A percentile compares a stretch with the other conserved stretches of the same genome.
Evolutionary conservation across 2,113 vertebrate genomes (phyloP).

Genomic region (Ciconia stormi): DNA sequence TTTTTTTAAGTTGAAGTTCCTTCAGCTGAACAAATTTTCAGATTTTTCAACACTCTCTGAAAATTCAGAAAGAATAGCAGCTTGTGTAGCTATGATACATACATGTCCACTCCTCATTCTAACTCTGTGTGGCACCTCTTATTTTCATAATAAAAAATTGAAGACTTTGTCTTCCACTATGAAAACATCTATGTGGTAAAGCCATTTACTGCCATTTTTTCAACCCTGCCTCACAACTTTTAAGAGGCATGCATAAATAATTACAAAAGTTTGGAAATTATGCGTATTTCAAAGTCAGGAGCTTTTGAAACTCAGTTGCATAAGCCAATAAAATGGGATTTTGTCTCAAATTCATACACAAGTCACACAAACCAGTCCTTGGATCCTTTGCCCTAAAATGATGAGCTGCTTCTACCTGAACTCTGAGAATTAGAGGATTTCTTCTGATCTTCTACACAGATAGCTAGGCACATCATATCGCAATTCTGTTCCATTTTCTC

Average conservation of each 20-base stretch:
- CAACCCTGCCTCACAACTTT: neutral
- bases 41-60: neutral
- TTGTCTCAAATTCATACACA: neutral
- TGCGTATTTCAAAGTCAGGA: neutral
- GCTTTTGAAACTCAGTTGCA: neutral
- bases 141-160: neutral
- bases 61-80: neutral
- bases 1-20: neutral
- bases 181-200: neutral
- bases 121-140: neutral
- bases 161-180: neutral
- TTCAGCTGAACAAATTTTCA: neutral
- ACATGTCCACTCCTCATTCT: neutral
- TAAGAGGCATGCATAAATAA: neutral
- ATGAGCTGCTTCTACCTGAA: neutral
- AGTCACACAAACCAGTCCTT: neutral
- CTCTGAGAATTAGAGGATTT: neutral
- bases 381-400: neutral
- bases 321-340: neutral
- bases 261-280: neutral
- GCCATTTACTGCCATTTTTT: neutral
- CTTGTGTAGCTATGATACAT: neutral
- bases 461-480: neutral
- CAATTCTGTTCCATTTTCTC: neutral
- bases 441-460: neutral